These are phyloP conservation scores for Drosophila paulistorum DNA, from an alignment of 1,140 invertebrate species.

Conservation along the genomic window DNA sequence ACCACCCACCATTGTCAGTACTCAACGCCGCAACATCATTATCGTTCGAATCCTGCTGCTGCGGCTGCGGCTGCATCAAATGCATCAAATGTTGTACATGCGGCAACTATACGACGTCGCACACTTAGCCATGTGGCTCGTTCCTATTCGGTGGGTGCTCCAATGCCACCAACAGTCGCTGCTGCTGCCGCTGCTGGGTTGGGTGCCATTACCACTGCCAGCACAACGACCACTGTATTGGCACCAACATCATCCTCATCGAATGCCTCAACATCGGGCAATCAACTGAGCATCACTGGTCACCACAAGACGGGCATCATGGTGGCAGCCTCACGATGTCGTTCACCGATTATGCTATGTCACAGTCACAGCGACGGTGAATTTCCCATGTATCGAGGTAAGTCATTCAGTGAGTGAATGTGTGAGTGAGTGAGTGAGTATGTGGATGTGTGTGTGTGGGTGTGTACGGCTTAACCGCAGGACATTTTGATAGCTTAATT, in stretches of 20 bases:
- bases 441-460: not conserved
- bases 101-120: constrained; percentile 71
- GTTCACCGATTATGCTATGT: constrained; percentile 89
- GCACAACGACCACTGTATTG: constrained; percentile 17
- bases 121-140: constrained; percentile 75
- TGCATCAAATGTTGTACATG: constrained; percentile 35
- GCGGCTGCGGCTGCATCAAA: constrained; percentile 34
- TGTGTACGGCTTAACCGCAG: constrained; percentile 13
- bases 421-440: not conserved
- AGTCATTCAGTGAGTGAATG: constrained; percentile 61
- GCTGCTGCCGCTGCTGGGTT: not conserved
- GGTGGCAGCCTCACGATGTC: constrained; percentile 83
- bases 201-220: constrained; percentile 16
- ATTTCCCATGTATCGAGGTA: constrained; percentile 88
- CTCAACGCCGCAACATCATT: constrained; percentile 73
- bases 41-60: constrained; percentile 48
- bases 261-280: constrained; percentile 22
- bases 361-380: constrained; percentile 92
- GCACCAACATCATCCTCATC: constrained; percentile 25
- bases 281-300: constrained; percentile 57
- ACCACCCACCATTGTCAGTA: constrained; percentile 56
- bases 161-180: constrained; percentile 30
- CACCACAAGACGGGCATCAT: constrained; percentile 68
- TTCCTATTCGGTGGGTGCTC: constrained; percentile 70
- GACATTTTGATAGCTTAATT: constrained; percentile 60